Percentiles rank a stretch among this genome's conserved stretches.
Evolutionary conservation across 2,888 invertebrate genomes (phyloP).

Genomic region (Venusia cambrica): DNA sequence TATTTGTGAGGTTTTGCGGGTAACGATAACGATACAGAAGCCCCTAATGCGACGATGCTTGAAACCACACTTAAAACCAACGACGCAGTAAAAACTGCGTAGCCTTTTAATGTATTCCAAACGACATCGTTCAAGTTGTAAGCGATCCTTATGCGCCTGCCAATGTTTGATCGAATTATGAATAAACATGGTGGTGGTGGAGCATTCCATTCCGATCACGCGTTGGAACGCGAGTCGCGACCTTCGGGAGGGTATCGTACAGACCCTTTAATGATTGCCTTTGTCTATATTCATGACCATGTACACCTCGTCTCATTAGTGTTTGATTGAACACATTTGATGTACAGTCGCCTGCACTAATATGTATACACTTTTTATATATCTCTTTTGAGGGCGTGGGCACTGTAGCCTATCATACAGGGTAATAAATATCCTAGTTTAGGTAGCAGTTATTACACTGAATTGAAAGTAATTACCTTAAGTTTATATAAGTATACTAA

Average conservation of each 20-base stretch:
- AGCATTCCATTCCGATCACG: conserved; percentile 37
- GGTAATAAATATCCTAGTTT: too few relatives aligned
- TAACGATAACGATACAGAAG: too few relatives aligned
- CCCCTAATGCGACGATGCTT: too few relatives aligned
- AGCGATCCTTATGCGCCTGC: conserved; percentile 28
- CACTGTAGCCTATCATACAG: too few relatives aligned
- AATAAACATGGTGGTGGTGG: conserved; percentile 17
- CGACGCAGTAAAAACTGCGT: conserved; percentile 24
- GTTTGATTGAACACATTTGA: conserved; percentile 11
- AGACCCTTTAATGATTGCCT: conserved; percentile 43
- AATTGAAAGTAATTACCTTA: too few relatives aligned
- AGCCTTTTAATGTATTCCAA: conserved; percentile 16
- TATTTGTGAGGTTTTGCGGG: too few relatives aligned
- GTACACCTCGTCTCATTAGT: conserved; percentile 25
- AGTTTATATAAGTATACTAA: too few relatives aligned
- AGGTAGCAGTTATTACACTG: too few relatives aligned
- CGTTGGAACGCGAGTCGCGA: conserved; percentile 32
- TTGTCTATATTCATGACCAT: conserved; percentile 42
- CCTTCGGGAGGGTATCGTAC: conserved; percentile 48
- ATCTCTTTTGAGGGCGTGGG: too few relatives aligned
- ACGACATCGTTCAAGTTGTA: conserved; percentile 33
- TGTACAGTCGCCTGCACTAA: conserved; percentile 6
- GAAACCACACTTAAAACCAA: conserved; percentile 15
- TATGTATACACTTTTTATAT: too few relatives aligned
- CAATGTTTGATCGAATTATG: conserved; percentile 33